Percentiles rank a stretch among this genome's conserved stretches.
These are phyloP conservation scores for Beris morrisii DNA, from an alignment of 2,888 invertebrate genomes.

Conservation along the genomic window DNA sequence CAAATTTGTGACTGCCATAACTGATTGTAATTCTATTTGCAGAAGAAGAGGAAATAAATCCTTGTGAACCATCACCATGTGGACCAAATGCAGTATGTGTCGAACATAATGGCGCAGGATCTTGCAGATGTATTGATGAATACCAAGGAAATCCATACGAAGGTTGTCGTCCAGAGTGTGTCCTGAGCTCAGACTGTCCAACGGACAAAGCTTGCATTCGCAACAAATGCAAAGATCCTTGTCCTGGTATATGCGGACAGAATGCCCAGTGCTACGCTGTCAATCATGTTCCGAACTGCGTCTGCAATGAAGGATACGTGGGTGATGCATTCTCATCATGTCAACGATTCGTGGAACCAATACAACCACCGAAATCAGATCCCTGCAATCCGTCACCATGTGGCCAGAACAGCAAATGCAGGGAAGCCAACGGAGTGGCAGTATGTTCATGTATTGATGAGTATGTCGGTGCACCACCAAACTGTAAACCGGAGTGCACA, in stretches of 20 bases:
- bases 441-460: slow-evolving; percentile 76
- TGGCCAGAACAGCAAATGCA: slow-evolving; percentile 79
- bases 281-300: slow-evolving; percentile 85
- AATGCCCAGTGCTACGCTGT: slow-evolving; percentile 82
- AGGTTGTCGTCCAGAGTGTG: slow-evolving; percentile 84
- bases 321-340: slow-evolving; percentile 74
- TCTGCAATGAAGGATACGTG: slow-evolving; percentile 69
- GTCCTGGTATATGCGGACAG: slow-evolving; percentile 81
- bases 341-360: slow-evolving; percentile 46
- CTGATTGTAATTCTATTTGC: slow-evolving; percentile 14
- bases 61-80: slow-evolving; percentile 85
- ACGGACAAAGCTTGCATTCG: slow-evolving; percentile 79
- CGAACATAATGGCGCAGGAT: slow-evolving; percentile 75
- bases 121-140: slow-evolving; percentile 78
- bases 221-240: slow-evolving; percentile 84
- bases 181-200: slow-evolving; percentile 81
- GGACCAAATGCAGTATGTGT: slow-evolving; percentile 80
- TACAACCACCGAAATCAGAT: slow-evolving; percentile 46
- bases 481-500: slow-evolving; percentile 81
- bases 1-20: slow-evolving; percentile 4
- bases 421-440: slow-evolving; percentile 68
- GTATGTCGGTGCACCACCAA: slow-evolving; percentile 76
- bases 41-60: slow-evolving; percentile 61
- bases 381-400: slow-evolving; percentile 80
- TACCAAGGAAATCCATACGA: slow-evolving; percentile 85